Conservation (phyloP, 2,888 invertebrate species). For the Cerceris rybyensis region DNA sequence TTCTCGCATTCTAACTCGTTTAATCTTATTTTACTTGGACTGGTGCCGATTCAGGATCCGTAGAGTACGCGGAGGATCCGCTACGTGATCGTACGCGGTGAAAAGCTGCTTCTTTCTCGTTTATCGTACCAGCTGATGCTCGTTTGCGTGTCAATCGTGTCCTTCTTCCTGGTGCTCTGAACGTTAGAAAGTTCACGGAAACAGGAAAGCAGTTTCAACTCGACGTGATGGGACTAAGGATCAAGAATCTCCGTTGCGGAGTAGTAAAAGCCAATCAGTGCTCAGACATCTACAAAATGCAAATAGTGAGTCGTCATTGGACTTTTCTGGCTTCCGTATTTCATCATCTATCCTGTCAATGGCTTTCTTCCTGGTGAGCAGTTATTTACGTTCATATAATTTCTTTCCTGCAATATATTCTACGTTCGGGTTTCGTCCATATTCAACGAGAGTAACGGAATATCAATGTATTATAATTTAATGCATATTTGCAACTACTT, state of each 20-base stretch:
- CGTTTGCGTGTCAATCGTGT: slow-evolving; percentile 60
- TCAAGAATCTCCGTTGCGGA: slow-evolving; percentile 2
- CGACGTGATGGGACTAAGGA: slow-evolving; percentile 66
- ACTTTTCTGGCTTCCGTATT: not conserved
- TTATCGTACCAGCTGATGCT: slow-evolving; percentile 26
- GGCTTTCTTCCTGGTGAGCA: no score
- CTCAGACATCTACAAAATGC: slow-evolving; percentile 4
- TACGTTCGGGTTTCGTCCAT: no score
- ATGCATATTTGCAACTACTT: no score
- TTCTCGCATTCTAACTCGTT: slow-evolving; percentile 16
- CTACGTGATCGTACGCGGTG: not conserved
- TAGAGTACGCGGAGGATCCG: not conserved
- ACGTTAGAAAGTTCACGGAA: slow-evolving; percentile 60
- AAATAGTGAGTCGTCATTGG: not conserved
- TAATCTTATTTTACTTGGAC: slow-evolving; percentile 29
- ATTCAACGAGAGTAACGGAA: no score
- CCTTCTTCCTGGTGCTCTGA: slow-evolving; percentile 52
- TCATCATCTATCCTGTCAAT: not conserved
- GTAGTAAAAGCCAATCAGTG: slow-evolving; percentile 19
- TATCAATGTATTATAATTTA: no score
- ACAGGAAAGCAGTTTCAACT: slow-evolving; percentile 67
- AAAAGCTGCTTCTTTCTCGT: slow-evolving; percentile 22
- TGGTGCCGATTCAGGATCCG: slow-evolving; percentile 25
- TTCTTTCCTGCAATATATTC: no score
- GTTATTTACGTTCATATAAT: no score